Percentiles rank a stretch among this genome's conserved stretches.
These are phyloP conservation scores for Blomia tropicalis DNA, from an alignment of 2,888 invertebrate species.

Conservation along the genomic window DNA sequence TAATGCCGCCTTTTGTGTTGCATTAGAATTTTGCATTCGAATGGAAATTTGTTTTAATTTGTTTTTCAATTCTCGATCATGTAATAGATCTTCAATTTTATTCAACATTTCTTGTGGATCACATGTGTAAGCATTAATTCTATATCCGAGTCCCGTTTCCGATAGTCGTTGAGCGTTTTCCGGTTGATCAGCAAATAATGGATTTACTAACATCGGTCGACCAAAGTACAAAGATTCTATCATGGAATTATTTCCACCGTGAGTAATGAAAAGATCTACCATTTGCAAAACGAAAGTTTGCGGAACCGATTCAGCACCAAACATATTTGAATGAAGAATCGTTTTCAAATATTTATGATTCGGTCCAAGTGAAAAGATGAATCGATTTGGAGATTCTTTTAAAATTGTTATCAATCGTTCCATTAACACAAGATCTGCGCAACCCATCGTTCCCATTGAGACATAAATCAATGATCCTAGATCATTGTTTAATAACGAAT, in stretches of 20 bases:
- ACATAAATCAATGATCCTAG: neutral
- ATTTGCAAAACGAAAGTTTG: neutral
- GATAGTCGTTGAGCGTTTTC: neutral
- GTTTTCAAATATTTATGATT: neutral
- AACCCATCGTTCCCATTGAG: slow-evolving; percentile 3
- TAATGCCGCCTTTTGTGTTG: neutral
- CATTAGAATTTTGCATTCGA: neutral
- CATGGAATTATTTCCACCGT: slow-evolving; percentile 14
- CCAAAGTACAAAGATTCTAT: slow-evolving; percentile 15
- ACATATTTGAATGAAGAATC: neutral
- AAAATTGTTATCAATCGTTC: slow-evolving; percentile 3
- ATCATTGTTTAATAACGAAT: neutral
- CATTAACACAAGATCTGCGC: neutral
- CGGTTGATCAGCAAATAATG: slow-evolving; percentile 16
- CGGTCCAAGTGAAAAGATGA: slow-evolving; percentile 6
- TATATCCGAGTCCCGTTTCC: neutral
- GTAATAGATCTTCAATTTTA: neutral
- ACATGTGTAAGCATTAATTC: neutral
- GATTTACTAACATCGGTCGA: slow-evolving; percentile 1
- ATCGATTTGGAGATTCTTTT: neutral
- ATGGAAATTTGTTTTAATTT: neutral
- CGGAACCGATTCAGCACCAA: neutral
- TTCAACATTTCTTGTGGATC: neutral
- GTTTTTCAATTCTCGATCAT: neutral
- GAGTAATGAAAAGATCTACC: slow-evolving; percentile 16